phyloP scores from a whole-genome alignment of 2,888 invertebrate genomes.

The Eupithecia insigniata region DNA sequence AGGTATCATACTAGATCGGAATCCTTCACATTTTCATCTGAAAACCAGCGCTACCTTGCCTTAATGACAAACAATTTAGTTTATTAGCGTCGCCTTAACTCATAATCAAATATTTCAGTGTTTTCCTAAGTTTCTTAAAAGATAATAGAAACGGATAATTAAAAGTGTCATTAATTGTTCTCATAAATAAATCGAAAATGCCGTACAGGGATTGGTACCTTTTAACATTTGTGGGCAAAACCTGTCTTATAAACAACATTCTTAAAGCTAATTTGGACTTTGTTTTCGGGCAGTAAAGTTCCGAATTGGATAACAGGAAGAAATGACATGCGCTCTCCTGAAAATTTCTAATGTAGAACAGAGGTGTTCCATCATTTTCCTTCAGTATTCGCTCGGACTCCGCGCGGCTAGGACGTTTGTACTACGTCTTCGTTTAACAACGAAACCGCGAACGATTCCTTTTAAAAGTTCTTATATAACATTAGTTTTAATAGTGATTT shows the following conservation, averaged over 20 bases:
- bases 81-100: background rate
- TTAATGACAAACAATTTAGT: background rate
- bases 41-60: no score
- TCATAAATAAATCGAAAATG: conserved; percentile 47
- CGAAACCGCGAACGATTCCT: conserved; percentile 19
- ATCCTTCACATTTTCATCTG: no score
- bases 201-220: conserved; percentile 56
- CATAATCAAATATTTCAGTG: background rate
- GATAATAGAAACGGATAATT: conserved; percentile 23
- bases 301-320: conserved; percentile 21
- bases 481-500: conserved; percentile 10
- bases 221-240: conserved; percentile 56
- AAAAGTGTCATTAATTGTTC: conserved; percentile 35
- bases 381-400: conserved; percentile 58
- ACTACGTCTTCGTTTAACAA: background rate
- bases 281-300: conserved; percentile 10
- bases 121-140: conserved; percentile 1
- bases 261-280: conserved; percentile 23
- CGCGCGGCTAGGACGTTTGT: conserved; percentile 49
- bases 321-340: conserved; percentile 54
- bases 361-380: conserved; percentile 68
- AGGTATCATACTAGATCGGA: no score
- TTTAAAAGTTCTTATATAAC: conserved; percentile 15
- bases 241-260: conserved; percentile 9
- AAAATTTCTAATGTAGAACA: conserved; percentile 48